Evolutionary conservation across 2,797 vertebrate genomes (phyloP), one percentile per base, ranked within the genome.

Genomic region (Corythornis leucogaster): DNA sequence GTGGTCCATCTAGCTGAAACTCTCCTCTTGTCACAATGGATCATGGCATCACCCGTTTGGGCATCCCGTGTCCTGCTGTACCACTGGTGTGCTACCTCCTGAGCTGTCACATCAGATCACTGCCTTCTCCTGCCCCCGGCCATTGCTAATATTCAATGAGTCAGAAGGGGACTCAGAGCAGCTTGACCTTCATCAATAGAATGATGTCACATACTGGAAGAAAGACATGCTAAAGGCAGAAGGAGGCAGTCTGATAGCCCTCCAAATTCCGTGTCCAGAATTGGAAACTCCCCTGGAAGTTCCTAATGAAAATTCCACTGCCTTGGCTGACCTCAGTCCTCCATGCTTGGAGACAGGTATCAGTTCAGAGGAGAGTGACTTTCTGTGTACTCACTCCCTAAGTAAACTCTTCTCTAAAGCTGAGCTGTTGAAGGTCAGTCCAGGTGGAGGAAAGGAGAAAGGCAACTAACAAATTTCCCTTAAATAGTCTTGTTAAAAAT

Each of bases 51-150:
- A 74, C 25, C 77, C 3, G 7, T 76, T 83, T 76, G 77, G 92
- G 83, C 74, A 88, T 62, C 82, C 59, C 0, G 4, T 70, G 92
- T 93, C 90, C 86, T 92, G 88, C 77, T 87, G 82, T 43, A 35
- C n/a, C 8, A 7, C 92, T 76, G 85, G 48, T 91, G 71, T 63
- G 85, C 42, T 96, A 53, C 87, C 80, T 96, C 75, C 77, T 86
- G 74, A 48, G 28, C 77, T 91, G 94, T 93, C 95, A 91, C 70
- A 96, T 94, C 93, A 63, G 25, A 96, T 96, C 91, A 95, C 53
- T 1, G 11, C 43, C 66, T 83, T 42, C 66, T 80, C 40, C 63
- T 0, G 67, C 85, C 91, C 92, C 63, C 45, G 67, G 94, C 53
- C 74, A 84, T 46, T 81, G 9, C 92, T 67, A 73, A 58, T 77